These are phyloP conservation scores for Oedothorax gibbosus DNA, from an alignment of 1,140 invertebrate species.

Conservation along the genomic window DNA sequence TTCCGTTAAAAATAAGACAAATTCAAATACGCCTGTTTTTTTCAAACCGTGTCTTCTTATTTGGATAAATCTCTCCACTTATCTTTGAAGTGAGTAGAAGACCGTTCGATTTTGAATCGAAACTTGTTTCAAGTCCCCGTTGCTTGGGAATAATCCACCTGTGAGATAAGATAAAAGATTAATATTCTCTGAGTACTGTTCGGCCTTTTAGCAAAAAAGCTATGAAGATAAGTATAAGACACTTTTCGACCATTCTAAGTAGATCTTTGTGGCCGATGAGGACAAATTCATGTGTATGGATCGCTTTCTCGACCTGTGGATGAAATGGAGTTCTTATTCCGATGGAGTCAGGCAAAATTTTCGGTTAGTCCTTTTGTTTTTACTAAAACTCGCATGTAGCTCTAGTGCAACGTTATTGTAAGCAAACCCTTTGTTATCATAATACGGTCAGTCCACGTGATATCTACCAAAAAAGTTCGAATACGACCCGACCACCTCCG, in stretches of 20 bases:
- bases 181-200: conserved; percentile 28
- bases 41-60: too few relatives aligned
- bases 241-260: background rate
- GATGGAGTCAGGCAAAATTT: conserved; percentile 50
- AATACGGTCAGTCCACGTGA: too few relatives aligned
- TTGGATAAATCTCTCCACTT: too few relatives aligned
- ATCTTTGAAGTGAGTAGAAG: background rate
- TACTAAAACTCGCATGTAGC: too few relatives aligned
- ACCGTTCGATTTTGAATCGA: conserved; percentile 36
- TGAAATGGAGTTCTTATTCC: conserved; percentile 49
- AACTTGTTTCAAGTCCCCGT: conserved; percentile 36
- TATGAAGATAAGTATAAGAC: conserved; percentile 30
- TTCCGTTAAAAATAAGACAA: too few relatives aligned
- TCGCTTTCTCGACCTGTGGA: conserved; percentile 43
- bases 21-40: too few relatives aligned
- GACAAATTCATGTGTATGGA: conserved; percentile 50
- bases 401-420: too few relatives aligned
- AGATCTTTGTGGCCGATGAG: background rate
- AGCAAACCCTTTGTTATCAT: too few relatives aligned
- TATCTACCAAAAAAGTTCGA: too few relatives aligned
- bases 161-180: conserved; percentile 54
- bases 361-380: conserved; percentile 31
- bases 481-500: too few relatives aligned
- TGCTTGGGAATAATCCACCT: conserved; percentile 58
- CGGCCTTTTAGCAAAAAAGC: conserved; percentile 34